phyloP scores from a whole-genome alignment of 2,888 invertebrate species.

The Agriopis aurantiaria region DNA sequence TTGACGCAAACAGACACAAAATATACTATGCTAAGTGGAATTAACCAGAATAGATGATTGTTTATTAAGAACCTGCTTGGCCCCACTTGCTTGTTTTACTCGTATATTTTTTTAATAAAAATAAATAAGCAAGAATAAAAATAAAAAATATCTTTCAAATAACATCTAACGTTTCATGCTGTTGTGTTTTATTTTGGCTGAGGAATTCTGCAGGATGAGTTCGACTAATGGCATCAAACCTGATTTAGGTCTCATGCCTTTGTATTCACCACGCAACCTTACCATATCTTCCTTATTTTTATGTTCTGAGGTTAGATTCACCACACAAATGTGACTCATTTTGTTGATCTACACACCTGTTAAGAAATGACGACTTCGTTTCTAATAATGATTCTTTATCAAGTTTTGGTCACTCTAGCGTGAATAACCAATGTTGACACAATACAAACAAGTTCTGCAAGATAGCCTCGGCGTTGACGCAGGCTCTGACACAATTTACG shows the following conservation, averaged over 20 bases:
- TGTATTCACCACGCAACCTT: no score
- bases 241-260: no score
- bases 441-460: neutral
- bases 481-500: neutral
- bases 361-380: neutral
- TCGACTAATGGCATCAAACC: no score
- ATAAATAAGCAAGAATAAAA: no score
- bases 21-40: conserved; percentile 9
- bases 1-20: conserved; percentile 23
- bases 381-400: neutral
- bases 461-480: neutral
- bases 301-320: neutral
- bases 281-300: no score
- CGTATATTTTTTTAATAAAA: no score
- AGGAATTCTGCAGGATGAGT: no score
- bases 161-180: no score
- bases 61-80: neutral
- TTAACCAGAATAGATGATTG: neutral
- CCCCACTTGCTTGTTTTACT: no score
- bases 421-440: conserved; percentile 4
- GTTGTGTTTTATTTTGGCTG: no score
- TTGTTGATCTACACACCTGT: neutral
- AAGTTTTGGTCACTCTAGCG: neutral
- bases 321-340: neutral
- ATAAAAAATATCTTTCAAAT: no score